Percentiles rank a stretch among this genome's conserved stretches.
Conservation (phyloP, 2,797 vertebrate genomes). For the Gobio occitaniae region DNA sequence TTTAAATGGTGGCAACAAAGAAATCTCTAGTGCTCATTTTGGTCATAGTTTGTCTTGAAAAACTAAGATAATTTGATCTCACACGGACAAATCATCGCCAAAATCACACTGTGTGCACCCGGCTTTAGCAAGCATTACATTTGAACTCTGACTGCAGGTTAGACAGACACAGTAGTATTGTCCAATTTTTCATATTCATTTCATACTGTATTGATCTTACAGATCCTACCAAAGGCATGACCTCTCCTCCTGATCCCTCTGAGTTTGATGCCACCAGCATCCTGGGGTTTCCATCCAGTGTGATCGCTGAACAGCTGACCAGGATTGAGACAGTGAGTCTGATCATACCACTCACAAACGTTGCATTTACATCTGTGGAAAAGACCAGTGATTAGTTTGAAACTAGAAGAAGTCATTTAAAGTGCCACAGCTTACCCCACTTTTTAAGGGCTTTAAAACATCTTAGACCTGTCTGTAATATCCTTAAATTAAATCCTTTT, state of each 20-base stretch:
- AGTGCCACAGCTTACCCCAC: background rate
- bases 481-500: background rate
- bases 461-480: background rate
- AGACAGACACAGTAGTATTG: background rate
- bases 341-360: background rate
- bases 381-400: background rate
- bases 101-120: too few species aligned
- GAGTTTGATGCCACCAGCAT: slow-evolving; percentile 83
- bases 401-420: background rate
- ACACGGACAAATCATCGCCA: too few species aligned
- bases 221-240: slow-evolving; percentile 66
- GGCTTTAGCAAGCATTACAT: background rate
- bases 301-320: slow-evolving; percentile 90
- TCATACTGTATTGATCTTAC: slow-evolving; percentile 26
- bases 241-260: slow-evolving; percentile 70
- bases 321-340: slow-evolving; percentile 88
- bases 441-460: too few species aligned
- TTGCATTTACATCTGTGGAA: background rate
- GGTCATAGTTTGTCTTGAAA: too few species aligned
- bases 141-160: background rate
- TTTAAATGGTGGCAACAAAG: too few species aligned
- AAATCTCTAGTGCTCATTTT: too few species aligned
- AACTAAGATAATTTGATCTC: too few species aligned
- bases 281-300: slow-evolving; percentile 83
- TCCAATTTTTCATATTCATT: background rate